These are phyloP conservation scores for Achatina immaculata DNA, from an alignment of 1,140 invertebrate genomes.

Conservation along the genomic window DNA sequence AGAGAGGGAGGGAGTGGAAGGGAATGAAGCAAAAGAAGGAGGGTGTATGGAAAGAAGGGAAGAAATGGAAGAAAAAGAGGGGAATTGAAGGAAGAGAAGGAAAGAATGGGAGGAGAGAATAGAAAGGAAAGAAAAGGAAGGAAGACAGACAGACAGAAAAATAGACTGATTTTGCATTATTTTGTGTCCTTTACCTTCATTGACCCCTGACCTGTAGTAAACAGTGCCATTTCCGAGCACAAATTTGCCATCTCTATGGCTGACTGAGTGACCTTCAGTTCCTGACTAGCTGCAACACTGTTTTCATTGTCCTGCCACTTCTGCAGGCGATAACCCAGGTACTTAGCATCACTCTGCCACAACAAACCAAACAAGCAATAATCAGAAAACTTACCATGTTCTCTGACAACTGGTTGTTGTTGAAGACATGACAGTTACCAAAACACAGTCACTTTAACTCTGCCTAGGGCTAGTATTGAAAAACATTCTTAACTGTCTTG, in stretches of 20 bases:
- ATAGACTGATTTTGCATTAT: neutral
- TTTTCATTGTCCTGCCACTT: neutral
- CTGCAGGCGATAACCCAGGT: neutral
- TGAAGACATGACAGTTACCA: too few relatives aligned
- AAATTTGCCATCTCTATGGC: constrained; percentile 12
- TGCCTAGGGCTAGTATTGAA: too few relatives aligned
- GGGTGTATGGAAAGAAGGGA: neutral
- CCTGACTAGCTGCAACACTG: neutral
- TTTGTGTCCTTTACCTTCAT: constrained; percentile 1
- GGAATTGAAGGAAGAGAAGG: neutral
- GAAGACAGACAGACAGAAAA: neutral
- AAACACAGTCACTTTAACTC: too few relatives aligned
- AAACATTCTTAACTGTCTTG: too few relatives aligned
- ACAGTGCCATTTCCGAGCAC: constrained; percentile 32
- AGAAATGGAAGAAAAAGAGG: neutral
- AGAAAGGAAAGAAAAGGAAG: constrained; percentile 3
- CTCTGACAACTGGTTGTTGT: too few relatives aligned
- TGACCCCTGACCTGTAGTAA: constrained; percentile 22
- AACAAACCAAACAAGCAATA: neutral
- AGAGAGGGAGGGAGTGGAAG: neutral
- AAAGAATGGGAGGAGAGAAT: constrained; percentile 1
- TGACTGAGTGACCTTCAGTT: constrained; percentile 3
- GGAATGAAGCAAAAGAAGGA: neutral
- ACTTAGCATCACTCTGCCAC: constrained; percentile 24
- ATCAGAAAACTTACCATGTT: neutral